A percentile compares a stretch with the other conserved stretches of the same genome.
Conservation (phyloP, 2,888 invertebrate species). For the Aricia artaxerxes region DNA sequence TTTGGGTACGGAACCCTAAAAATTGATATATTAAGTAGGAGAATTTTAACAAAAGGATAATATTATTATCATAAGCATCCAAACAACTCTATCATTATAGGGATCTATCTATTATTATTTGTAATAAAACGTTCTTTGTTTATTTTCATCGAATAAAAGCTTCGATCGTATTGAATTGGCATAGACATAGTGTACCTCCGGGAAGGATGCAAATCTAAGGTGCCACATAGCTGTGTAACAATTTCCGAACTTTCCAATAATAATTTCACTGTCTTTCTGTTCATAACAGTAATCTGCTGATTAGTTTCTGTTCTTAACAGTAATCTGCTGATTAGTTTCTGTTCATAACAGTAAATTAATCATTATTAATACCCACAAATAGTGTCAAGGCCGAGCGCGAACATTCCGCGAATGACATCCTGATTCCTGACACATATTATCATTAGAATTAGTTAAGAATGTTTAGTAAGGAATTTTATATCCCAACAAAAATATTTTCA, state of each 20-base stretch:
- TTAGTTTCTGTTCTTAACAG: background rate
- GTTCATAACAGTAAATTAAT: background rate
- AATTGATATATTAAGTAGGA: no score
- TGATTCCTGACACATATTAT: background rate
- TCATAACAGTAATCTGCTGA: background rate
- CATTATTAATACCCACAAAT: background rate
- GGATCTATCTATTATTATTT: no score
- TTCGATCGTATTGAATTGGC: no score
- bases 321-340: background rate
- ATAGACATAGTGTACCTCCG: no score
- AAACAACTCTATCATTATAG: no score
- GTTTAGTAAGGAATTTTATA: background rate
- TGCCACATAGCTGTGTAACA: no score
- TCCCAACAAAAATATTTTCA: background rate
- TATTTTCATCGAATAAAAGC: no score
- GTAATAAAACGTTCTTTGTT: no score
- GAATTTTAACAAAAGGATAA: no score
- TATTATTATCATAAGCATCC: no score
- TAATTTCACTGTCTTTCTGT: background rate
- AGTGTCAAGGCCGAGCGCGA: background rate
- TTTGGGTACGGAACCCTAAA: no score
- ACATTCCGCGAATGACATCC: constrained; percentile 1
- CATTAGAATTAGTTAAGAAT: background rate
- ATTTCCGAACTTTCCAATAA: background rate
- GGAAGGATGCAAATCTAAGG: no score